Percentiles rank a stretch among this genome's conserved stretches.
phyloP scores from a whole-genome alignment of 2,797 vertebrate genomes.

The Gephyroberyx darwinii region DNA sequence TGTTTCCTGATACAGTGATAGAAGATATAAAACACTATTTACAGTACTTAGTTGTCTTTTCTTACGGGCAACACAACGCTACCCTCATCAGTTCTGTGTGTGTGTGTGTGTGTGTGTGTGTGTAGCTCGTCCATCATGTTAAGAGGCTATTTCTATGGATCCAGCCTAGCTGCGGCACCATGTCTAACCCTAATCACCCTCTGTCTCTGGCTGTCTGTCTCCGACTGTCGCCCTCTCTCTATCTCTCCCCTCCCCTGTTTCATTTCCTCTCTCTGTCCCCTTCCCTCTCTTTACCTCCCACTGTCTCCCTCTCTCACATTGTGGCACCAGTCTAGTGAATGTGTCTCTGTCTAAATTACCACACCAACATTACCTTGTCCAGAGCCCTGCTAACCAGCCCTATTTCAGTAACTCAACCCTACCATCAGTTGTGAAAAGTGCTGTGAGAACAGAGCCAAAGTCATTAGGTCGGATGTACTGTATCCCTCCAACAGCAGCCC shows the following conservation, averaged over 20 bases:
- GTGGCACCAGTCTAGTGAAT: constrained; percentile 61
- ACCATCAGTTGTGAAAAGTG: constrained; percentile 14
- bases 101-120: constrained; percentile 19
- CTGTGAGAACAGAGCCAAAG: constrained; percentile 10
- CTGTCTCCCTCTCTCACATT: constrained; percentile 53
- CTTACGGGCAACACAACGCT: constrained; percentile 41
- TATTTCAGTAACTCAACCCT: constrained; percentile 43
- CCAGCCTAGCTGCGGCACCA: constrained; percentile 69
- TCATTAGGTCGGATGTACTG: constrained; percentile 32
- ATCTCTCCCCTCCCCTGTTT: neutral
- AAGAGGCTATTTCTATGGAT: constrained; percentile 79
- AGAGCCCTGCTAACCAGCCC: constrained; percentile 47
- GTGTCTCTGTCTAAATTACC: constrained; percentile 58
- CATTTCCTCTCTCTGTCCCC: neutral
- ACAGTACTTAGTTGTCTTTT: constrained; percentile 29
- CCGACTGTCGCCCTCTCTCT: constrained; percentile 56
- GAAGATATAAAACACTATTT: constrained; percentile 33
- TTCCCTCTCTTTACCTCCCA: constrained; percentile 18
- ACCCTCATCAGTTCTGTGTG: constrained; percentile 28
- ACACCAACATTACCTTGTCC: constrained; percentile 60
- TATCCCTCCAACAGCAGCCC: constrained; percentile 2
- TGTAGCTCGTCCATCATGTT: constrained; percentile 68
- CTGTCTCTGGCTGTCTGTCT: constrained; percentile 72
- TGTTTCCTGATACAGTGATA: constrained; percentile 29
- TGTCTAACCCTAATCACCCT: constrained; percentile 75